Evolutionary conservation across 2,113 vertebrate species (phyloP), one percentile per base, ranked within the genome.

Genomic region (Elaphurus davidianus): DNA sequence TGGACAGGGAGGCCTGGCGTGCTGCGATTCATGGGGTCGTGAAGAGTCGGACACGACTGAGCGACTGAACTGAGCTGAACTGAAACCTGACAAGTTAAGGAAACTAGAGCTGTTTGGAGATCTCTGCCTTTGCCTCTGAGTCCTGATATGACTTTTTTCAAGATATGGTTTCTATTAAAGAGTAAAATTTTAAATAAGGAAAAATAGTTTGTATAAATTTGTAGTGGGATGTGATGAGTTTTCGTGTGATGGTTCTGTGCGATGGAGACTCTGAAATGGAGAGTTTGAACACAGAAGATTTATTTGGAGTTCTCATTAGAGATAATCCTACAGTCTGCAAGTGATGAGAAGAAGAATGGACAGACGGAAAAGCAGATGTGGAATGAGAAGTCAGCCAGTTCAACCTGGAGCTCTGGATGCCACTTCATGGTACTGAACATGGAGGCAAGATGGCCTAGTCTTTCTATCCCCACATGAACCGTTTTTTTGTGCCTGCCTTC

Each of bases 91-190:
- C 40, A 82, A n/a, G 6, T 43, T 54, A 64, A 55, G 40, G 40
- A 50, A 71, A 59, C 45, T 11, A 36, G 40, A 47, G 52, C 30
- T 55, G 7, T 89, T 89, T 36, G 13, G 28, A 40, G 11, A 54
- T 81, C 6, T 71, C 28, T 47, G 11, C 7, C 30, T 82, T 94
- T 67, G 36, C 59, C 7, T 55, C 86, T 23, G 40, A 90, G 25
- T 71, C 78, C 30, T 40, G 33, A 57, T n/a, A 79, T 13, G 60
- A 40, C 27, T 36, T 17, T 36, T 60, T 50, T 43, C 57, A 6
- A 47, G n/a, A 74, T 43, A 79, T n/a, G 76, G 15, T 79, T 81
- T 23, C 19, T 62, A 27, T 87, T 94, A 88, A 94, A 79, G 55
- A n/a, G 23, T 71, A 9, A 45, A 74, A 14, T 84, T 81, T 82